phyloP scores from a whole-genome alignment of 1,140 invertebrate species.

The Orius insidiosus region DNA sequence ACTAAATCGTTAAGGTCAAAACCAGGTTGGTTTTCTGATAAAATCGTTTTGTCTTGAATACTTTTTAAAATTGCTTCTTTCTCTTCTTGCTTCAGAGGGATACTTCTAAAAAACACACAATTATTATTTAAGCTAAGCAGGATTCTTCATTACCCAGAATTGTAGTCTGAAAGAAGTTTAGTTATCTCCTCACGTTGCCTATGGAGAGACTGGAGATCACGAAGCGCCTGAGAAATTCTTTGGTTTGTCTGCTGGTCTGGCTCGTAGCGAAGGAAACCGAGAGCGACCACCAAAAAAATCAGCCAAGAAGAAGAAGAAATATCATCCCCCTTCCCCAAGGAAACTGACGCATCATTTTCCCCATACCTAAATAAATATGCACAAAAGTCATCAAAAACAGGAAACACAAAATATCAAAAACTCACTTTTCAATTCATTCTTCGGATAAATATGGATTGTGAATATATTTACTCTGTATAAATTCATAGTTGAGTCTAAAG shows the following conservation, averaged over 20 bases:
- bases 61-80: conserved; percentile 19
- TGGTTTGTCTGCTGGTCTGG: conserved; percentile 30
- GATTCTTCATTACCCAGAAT: conserved; percentile 29
- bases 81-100: conserved; percentile 18
- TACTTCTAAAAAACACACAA: conserved; percentile 14
- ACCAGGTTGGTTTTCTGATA: conserved; percentile 22
- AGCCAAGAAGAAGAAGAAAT: conserved; percentile 20
- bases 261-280: conserved; percentile 19
- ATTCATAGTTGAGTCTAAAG: too few relatives aligned
- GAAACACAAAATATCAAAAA: too few relatives aligned
- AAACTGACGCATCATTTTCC: conserved; percentile 19
- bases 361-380: neutral
- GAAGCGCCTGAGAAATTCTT: conserved; percentile 36
- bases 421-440: too few relatives aligned
- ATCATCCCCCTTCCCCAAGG: conserved; percentile 20
- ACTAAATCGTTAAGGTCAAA: conserved; percentile 21
- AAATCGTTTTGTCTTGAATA: conserved; percentile 22
- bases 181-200: conserved; percentile 41
- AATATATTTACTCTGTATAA: too few relatives aligned
- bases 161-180: conserved; percentile 29
- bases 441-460: too few relatives aligned
- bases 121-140: neutral
- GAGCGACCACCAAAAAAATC: conserved; percentile 19
- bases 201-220: conserved; percentile 40
- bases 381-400: too few relatives aligned